phyloP scores from a whole-genome alignment of 2,797 vertebrate species.

The Sarcoramphus papa region DNA sequence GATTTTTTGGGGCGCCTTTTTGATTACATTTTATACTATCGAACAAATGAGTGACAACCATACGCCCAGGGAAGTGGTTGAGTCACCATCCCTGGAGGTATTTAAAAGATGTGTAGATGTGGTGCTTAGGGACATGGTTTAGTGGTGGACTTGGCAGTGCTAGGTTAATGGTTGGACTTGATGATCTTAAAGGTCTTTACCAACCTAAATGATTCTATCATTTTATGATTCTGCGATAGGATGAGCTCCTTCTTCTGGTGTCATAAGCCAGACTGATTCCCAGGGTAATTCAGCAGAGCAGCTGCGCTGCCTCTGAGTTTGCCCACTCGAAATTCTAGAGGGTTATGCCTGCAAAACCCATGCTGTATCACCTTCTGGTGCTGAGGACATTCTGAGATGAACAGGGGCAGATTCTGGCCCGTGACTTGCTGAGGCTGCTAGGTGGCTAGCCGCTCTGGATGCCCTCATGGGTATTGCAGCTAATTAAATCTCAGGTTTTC shows the following conservation, averaged over 20 bases:
- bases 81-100: too few relatives aligned
- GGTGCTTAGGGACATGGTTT: too few relatives aligned
- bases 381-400: not conserved
- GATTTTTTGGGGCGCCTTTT: not conserved
- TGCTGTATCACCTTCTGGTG: not conserved
- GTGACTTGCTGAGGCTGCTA: not conserved
- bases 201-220: too few relatives aligned
- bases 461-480: not conserved
- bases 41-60: not conserved
- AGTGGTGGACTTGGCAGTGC: too few relatives aligned
- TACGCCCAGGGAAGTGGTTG: too few relatives aligned
- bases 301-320: not conserved
- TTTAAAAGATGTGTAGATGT: too few relatives aligned
- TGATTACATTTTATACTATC: not conserved
- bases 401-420: not conserved
- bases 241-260: not conserved
- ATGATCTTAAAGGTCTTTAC: too few relatives aligned
- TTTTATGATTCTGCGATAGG: too few relatives aligned
- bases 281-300: not conserved
- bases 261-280: not conserved
- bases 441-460: not conserved
- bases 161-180: too few relatives aligned
- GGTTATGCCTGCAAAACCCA: not conserved
- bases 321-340: not conserved
- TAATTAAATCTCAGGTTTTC: not conserved